phyloP scores from a whole-genome alignment of 2,113 vertebrate genomes.

The Enhydra lutris region DNA sequence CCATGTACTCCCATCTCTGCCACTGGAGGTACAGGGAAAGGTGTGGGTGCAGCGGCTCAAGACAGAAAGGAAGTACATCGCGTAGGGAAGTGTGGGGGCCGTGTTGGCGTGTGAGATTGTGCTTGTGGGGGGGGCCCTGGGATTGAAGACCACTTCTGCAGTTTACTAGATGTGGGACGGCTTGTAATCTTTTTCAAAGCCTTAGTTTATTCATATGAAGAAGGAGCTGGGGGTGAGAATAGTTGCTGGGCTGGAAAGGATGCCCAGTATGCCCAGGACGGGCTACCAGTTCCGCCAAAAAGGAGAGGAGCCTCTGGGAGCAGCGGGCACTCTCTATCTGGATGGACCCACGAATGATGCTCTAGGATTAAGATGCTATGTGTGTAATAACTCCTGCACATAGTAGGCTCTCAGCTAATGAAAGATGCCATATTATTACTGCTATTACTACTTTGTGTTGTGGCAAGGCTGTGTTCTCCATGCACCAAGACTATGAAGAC shows the following conservation, averaged over 20 bases:
- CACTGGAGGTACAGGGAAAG: not conserved
- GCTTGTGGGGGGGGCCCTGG: rapidly evolving
- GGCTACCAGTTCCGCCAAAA: not conserved
- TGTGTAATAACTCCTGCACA: not conserved
- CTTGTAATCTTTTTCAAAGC: not conserved
- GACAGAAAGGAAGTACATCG: not conserved
- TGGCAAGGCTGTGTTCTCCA: not conserved
- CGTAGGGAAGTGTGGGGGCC: not conserved
- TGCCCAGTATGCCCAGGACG: too few relatives aligned
- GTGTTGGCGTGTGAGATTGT: not conserved
- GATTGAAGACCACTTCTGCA: not conserved
- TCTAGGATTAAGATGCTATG: not conserved
- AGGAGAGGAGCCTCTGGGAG: not conserved
- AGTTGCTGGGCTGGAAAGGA: not conserved
- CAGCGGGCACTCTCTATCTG: not conserved
- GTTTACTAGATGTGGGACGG: not conserved
- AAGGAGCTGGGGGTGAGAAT: not conserved
- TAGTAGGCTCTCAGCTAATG: not conserved
- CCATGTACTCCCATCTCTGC: not conserved
- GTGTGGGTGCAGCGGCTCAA: not conserved
- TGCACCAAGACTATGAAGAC: not conserved
- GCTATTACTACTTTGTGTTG: not conserved
- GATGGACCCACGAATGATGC: not conserved
- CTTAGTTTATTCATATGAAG: not conserved
- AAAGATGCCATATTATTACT: not conserved